phyloP scores from a whole-genome alignment of 2,113 vertebrate genomes.

The Neotragus pygmaeus region DNA sequence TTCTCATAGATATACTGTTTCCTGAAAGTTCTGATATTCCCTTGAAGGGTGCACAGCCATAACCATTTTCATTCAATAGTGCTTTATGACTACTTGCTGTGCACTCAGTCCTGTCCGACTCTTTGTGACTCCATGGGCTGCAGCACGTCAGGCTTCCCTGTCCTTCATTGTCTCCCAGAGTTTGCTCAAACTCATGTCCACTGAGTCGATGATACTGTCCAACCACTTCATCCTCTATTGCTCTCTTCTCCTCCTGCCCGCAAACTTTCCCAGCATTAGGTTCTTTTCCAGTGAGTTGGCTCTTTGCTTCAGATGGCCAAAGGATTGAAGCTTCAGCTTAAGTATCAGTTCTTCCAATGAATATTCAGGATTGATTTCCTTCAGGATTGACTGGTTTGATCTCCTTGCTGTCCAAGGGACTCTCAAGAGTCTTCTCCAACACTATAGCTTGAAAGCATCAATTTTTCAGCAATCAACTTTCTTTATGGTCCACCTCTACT shows the following conservation, averaged over 20 bases:
- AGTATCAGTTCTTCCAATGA: background rate
- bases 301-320: background rate
- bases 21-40: background rate
- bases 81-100: background rate
- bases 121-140: background rate
- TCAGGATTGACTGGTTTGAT: background rate
- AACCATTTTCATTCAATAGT: background rate
- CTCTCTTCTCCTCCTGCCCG: background rate
- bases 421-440: background rate
- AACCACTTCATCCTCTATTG: background rate
- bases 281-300: background rate
- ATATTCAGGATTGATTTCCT: background rate
- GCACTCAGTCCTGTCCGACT: background rate
- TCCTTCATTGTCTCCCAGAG: background rate
- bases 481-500: background rate
- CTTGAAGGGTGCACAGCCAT: background rate
- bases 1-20: background rate
- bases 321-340: background rate
- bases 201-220: background rate
- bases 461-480: background rate
- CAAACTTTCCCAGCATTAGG: background rate
- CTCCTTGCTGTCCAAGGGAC: background rate
- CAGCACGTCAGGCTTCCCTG: background rate
- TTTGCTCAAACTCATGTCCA: background rate
- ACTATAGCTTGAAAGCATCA: background rate